Conservation (phyloP, 2,888 invertebrate genomes). For the Cerastis leucographa region DNA sequence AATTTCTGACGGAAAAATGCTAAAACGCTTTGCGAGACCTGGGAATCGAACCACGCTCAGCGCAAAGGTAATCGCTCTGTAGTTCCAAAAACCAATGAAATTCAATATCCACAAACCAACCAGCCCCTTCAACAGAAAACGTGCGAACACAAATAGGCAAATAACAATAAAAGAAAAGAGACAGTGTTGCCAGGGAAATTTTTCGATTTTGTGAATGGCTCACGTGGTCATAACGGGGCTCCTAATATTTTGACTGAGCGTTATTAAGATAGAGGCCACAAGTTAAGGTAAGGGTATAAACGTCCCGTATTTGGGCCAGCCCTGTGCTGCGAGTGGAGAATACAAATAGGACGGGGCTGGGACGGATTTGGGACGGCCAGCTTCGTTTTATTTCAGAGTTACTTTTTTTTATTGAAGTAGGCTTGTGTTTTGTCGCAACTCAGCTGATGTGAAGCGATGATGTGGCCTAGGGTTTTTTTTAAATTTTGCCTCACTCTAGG, state of each 20-base stretch:
- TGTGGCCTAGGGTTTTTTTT: no score
- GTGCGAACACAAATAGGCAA: slow-evolving; percentile 27
- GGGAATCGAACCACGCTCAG: background rate
- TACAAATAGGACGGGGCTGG: slow-evolving; percentile 76
- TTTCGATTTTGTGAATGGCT: slow-evolving; percentile 62
- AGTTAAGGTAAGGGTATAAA: slow-evolving; percentile 80
- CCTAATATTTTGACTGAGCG: slow-evolving; percentile 77
- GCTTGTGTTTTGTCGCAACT: no score
- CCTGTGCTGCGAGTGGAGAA: slow-evolving; percentile 73
- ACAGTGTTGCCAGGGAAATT: slow-evolving; percentile 23
- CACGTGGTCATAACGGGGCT: slow-evolving; percentile 60
- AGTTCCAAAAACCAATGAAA: background rate
- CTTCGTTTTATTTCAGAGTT: background rate
- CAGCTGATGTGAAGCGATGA: no score
- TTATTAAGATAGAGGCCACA: slow-evolving; percentile 81
- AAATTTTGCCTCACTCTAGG: no score
- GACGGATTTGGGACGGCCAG: slow-evolving; percentile 47
- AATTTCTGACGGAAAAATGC: background rate
- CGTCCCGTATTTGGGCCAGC: slow-evolving; percentile 77
- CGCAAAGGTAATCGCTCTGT: background rate
- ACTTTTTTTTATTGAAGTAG: background rate
- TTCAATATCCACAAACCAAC: background rate
- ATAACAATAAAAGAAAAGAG: slow-evolving; percentile 38
- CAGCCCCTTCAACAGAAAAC: slow-evolving; percentile 8
- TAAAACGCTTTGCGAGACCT: background rate